Conservation (phyloP, 2,888 invertebrate species). For the Furcula furcula region DNA sequence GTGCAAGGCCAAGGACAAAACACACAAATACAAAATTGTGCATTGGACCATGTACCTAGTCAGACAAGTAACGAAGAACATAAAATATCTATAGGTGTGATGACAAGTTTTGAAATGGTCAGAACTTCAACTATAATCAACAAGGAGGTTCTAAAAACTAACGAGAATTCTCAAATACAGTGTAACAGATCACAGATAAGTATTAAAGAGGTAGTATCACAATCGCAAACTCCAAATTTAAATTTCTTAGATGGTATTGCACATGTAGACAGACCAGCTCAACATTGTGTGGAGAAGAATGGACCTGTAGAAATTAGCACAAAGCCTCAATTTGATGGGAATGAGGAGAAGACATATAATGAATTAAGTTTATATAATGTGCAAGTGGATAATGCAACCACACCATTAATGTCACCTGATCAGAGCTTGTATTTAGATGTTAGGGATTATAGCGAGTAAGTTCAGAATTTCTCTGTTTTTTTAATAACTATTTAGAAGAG, state of each 20-base stretch:
- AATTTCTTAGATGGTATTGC: constrained; percentile 73
- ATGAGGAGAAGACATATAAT: constrained; percentile 68
- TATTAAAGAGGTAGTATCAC: constrained; percentile 62
- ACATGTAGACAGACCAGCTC: constrained; percentile 36
- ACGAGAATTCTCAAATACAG: constrained; percentile 64
- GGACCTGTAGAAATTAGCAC: constrained; percentile 8
- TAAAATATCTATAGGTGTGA: constrained; percentile 86
- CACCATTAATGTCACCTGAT: constrained; percentile 71
- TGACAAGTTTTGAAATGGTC: constrained; percentile 87
- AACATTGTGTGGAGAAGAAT: constrained; percentile 16
- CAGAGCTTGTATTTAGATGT: constrained; percentile 72
- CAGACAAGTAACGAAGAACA: constrained; percentile 60
- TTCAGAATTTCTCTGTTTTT: constrained; percentile 8
- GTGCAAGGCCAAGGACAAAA: constrained; percentile 36
- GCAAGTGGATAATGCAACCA: constrained; percentile 70
- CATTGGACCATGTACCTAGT: constrained; percentile 53
- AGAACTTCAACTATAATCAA: constrained; percentile 72
- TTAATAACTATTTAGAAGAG: too few relatives aligned
- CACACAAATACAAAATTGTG: constrained; percentile 43
- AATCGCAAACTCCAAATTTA: constrained; percentile 47
- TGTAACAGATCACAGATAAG: constrained; percentile 70
- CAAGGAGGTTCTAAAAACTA: constrained; percentile 56
- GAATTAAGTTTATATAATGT: constrained; percentile 72
- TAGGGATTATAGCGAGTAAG: constrained; percentile 75
- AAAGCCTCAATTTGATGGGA: constrained; percentile 28